Conservation (phyloP, 2,113 vertebrate species). For the Tragelaphus strepsiceros region DNA sequence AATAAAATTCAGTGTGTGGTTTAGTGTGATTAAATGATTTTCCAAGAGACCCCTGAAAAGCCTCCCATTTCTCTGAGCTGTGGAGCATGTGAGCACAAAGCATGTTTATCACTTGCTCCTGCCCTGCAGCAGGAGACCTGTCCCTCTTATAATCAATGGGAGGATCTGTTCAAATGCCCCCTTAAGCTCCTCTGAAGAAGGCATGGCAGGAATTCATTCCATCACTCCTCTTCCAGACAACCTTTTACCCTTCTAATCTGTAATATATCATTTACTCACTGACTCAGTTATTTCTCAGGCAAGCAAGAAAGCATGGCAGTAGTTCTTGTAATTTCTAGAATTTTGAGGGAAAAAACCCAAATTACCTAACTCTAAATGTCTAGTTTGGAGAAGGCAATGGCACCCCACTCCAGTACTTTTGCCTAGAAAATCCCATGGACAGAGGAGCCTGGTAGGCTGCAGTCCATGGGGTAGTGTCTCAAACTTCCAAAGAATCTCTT, state of each 20-base stretch:
- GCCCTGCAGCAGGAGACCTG: background rate
- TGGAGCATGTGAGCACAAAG: background rate
- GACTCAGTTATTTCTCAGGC: background rate
- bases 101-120: background rate
- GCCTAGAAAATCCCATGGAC: too few species aligned
- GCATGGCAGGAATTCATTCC: background rate
- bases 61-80: background rate
- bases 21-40: background rate
- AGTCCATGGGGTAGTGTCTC: accelerated
- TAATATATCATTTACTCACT: background rate
- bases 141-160: accelerated
- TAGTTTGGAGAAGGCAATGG: background rate
- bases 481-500: background rate
- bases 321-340: background rate
- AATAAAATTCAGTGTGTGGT: background rate
- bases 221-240: background rate
- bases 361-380: background rate
- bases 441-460: too few species aligned
- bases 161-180: background rate
- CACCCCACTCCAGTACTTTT: too few species aligned
- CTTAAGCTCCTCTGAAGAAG: background rate
- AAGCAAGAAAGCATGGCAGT: background rate
- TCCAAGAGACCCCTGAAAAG: background rate
- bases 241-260: background rate
- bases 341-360: background rate